Base-by-base conservation (phyloP, 2,113 vertebrate species). In the Stictonetta naevosa region DNA sequence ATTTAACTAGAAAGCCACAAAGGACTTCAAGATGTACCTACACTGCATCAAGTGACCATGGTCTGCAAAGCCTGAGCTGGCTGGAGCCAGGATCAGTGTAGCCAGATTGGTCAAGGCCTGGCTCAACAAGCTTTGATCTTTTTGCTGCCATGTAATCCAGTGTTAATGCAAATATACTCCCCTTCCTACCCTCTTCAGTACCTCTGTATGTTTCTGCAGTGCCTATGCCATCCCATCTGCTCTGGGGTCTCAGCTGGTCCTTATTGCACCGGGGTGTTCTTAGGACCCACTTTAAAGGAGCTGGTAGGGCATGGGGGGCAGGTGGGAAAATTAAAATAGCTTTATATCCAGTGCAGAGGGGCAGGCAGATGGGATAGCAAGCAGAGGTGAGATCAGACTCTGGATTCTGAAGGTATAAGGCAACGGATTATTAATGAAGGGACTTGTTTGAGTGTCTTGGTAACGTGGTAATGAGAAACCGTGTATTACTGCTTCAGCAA, bases 401-500 rank as follows among this genome's bases (percentile, higher is more conserved):
- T 25, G 68, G 75, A 92, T 81, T 86, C 68, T 86, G 87, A 89
- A 85, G 28, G 59, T 46, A 44, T 6, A 69, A 91, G 33, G 36
- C 55, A 88, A 56, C 20, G 59, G 48, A 31, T 86, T 50, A 64
- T 48, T 74, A 95, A 88, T 15, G 25, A 92, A 59, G 20, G 31
- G 42, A 31, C n/a, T 71, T 82, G 15, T 64, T 92, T 42, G 62
- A 71, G 64, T 64, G 33, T 63, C 83, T 46, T 56, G 58, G 59
- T 67, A 85, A 76, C n/a, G n/a, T 28, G 34, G 44, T 36, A 88
- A 42, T 26, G 42, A 86, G 82, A 93, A 69, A 60, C 22, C 42
- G 88, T 6, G 1, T 40, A 50, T 74, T 69, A 71, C 17, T 18
- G 33, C 82, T 91, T 58, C 64, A 90, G 81, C 50, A 78, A 83